A percentile compares a stretch with the other conserved stretches of the same genome.
These are phyloP conservation scores for Dynastes maya DNA, from an alignment of 2,888 invertebrate species.

Conservation along the genomic window DNA sequence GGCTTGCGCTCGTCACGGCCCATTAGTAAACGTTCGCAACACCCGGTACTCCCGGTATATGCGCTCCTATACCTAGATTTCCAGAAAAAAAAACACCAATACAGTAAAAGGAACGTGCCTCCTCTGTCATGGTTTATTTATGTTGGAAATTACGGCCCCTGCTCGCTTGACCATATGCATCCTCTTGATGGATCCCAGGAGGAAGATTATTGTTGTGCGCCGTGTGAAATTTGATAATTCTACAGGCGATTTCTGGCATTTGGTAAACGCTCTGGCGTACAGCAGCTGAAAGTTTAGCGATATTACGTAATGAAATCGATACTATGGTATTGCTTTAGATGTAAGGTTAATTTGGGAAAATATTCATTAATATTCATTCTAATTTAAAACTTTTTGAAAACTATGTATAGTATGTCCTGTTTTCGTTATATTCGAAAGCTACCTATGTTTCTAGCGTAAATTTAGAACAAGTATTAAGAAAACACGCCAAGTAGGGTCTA, in stretches of 20 bases:
- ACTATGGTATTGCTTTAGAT: too few species aligned
- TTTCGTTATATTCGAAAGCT: too few species aligned
- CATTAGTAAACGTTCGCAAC: conserved; percentile 44
- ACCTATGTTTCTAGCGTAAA: too few species aligned
- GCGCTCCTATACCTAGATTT: conserved; percentile 38
- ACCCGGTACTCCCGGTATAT: background rate
- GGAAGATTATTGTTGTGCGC: conserved; percentile 14
- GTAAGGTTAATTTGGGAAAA: too few species aligned
- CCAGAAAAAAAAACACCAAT: conserved; percentile 33
- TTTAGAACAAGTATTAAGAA: too few species aligned
- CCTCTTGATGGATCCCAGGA: conserved; percentile 3
- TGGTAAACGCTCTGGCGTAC: background rate
- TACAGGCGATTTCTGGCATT: conserved; percentile 6
- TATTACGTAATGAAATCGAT: too few species aligned
- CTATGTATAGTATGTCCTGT: too few species aligned
- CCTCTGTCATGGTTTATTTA: conserved; percentile 45
- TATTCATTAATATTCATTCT: too few species aligned
- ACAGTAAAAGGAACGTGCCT: conserved; percentile 43
- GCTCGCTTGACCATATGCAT: conserved; percentile 28
- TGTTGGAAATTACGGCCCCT: conserved; percentile 32
- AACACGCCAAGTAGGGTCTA: too few species aligned
- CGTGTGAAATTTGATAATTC: conserved; percentile 24
- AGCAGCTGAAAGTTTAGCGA: too few species aligned
- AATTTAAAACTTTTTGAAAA: too few species aligned
- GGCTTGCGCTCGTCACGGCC: conserved; percentile 46